Conservation (phyloP, 2,888 invertebrate species). For the Drosophila neonasuta region DNA sequence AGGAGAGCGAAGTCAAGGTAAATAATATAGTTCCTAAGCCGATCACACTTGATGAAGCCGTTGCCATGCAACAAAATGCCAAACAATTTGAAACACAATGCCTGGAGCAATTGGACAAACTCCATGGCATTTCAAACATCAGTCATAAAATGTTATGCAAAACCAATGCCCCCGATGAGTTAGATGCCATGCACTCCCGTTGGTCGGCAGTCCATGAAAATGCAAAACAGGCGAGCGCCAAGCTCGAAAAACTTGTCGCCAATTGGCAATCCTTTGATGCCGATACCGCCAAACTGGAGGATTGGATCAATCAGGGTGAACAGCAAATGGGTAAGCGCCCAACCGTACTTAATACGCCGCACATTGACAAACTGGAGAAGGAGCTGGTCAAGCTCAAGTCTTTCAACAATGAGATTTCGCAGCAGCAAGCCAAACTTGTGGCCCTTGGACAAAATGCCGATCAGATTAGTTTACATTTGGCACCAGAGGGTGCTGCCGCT, state of each 20-base stretch:
- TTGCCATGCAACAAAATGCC: conserved; percentile 88
- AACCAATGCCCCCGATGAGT: conserved; percentile 91
- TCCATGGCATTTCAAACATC: conserved; percentile 88
- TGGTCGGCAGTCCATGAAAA: conserved; percentile 93
- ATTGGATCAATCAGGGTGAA: conserved; percentile 89
- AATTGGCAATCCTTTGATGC: conserved; percentile 92
- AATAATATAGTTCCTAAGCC: conserved; percentile 86
- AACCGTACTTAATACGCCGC: conserved; percentile 86
- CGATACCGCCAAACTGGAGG: conserved; percentile 89
- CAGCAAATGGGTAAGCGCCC: conserved; percentile 85
- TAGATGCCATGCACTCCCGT: conserved; percentile 91
- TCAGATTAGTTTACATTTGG: conserved; percentile 88
- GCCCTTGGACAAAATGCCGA: conserved; percentile 91
- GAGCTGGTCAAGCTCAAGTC: conserved; percentile 90
- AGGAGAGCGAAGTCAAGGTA: conserved; percentile 92
- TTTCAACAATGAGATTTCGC: conserved; percentile 91
- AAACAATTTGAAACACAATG: conserved; percentile 90
- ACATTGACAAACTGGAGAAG: conserved; percentile 89
- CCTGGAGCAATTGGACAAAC: conserved; percentile 88
- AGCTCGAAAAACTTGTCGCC: conserved; percentile 89
- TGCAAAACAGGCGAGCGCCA: conserved; percentile 89
- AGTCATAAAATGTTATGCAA: conserved; percentile 89
- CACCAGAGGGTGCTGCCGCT: conserved; percentile 89
- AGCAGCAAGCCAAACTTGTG: conserved; percentile 92
- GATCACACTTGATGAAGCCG: conserved; percentile 90